phyloP scores from a whole-genome alignment of 1,140 invertebrate species.

The Daktulosphaira vitifoliae region DNA sequence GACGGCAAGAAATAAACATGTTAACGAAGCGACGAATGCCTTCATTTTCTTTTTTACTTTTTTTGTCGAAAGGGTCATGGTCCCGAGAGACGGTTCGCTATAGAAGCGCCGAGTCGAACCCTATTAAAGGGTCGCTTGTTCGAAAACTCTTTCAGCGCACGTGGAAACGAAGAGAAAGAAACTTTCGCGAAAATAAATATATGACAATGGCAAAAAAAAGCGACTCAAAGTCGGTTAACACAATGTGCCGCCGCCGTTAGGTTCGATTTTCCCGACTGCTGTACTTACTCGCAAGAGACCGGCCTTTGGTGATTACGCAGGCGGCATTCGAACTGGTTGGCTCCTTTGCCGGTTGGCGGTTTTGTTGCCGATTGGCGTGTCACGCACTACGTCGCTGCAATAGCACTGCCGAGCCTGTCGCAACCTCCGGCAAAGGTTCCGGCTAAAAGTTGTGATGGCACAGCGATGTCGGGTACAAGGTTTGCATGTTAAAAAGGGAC shows the following conservation, averaged over 20 bases:
- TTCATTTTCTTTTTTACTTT: slow-evolving; percentile 21
- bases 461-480: slow-evolving; percentile 35
- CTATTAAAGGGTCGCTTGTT: slow-evolving; percentile 35
- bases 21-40: slow-evolving; percentile 31
- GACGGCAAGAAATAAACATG: slow-evolving; percentile 31
- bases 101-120: slow-evolving; percentile 17
- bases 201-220: too few species aligned
- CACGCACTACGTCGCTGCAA: too few species aligned
- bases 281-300: too few species aligned
- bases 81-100: slow-evolving; percentile 1
- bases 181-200: not conserved
- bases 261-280: too few species aligned
- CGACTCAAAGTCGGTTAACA: too few species aligned
- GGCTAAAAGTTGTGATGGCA: not conserved
- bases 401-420: not conserved
- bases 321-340: too few species aligned
- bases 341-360: too few species aligned
- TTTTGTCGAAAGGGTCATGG: slow-evolving; percentile 20
- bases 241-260: too few species aligned
- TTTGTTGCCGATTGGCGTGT: too few species aligned
- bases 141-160: slow-evolving; percentile 11
- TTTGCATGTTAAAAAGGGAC: slow-evolving; percentile 42
- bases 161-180: too few species aligned
- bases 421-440: not conserved
- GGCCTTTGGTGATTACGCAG: too few species aligned